Percentiles rank a stretch among this genome's conserved stretches.
Conservation (phyloP, 1,140 invertebrate species). For the Gonatopus flavifemur region DNA sequence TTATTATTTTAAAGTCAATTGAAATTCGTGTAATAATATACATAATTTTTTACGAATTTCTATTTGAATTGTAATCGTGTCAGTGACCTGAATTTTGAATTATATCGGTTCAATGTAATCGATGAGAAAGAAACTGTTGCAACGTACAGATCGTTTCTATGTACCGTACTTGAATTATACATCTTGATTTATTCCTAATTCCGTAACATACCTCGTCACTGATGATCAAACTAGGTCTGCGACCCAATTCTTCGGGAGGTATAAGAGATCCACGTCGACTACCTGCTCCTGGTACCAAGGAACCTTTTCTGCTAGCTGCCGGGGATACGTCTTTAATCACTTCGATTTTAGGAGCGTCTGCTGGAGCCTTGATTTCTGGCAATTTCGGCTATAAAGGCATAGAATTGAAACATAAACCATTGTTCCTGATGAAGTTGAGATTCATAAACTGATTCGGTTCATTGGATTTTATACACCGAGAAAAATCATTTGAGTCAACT, state of each 20-base stretch:
- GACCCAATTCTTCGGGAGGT: constrained; percentile 79
- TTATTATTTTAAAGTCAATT: too few relatives aligned
- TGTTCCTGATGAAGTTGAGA: too few relatives aligned
- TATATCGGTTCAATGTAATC: too few relatives aligned
- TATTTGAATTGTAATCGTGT: too few relatives aligned
- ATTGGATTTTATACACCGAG: too few relatives aligned
- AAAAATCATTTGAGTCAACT: too few relatives aligned
- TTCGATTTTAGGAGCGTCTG: constrained; percentile 83
- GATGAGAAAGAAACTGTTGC: constrained; percentile 10
- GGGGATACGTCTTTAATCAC: constrained; percentile 78
- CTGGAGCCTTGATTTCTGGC: constrained; percentile 75
- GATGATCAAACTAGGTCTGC: constrained; percentile 85
- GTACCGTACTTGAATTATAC: constrained; percentile 16
- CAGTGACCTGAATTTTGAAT: too few relatives aligned
- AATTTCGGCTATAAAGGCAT: constrained; percentile 36
- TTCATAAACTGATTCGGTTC: too few relatives aligned
- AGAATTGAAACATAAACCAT: too few relatives aligned
- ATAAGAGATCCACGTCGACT: constrained; percentile 82
- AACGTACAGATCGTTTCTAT: background rate
- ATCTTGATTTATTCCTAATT: background rate
- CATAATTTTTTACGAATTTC: too few relatives aligned
- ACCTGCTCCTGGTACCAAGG: constrained; percentile 72
- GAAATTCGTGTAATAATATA: too few relatives aligned
- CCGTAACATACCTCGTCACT: constrained; percentile 82
- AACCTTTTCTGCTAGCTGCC: constrained; percentile 69